A percentile compares a stretch with the other conserved stretches of the same genome.
Conservation (phyloP, 1,140 invertebrate genomes). For the Solen grandis region DNA sequence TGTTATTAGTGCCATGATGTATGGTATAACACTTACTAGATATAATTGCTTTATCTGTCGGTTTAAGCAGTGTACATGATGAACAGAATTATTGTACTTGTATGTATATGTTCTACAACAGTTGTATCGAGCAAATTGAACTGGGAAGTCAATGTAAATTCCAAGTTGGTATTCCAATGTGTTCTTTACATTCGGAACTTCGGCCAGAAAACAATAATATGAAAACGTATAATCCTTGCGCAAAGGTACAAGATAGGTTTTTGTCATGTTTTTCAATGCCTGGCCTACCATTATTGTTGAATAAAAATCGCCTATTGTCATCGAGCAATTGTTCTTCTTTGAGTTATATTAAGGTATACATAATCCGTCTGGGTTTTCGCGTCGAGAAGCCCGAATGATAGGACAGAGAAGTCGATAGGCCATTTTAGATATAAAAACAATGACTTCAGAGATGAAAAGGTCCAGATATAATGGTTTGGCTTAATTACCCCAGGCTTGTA, state of each 20-base stretch:
- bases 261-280: conserved; percentile 16
- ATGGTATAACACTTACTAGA: conserved; percentile 18
- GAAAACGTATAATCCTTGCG: neutral
- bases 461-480: conserved; percentile 37
- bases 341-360: neutral
- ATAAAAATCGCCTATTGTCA: conserved; percentile 9
- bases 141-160: conserved; percentile 23
- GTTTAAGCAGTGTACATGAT: neutral
- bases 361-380: conserved; percentile 4
- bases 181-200: conserved; percentile 30
- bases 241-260: conserved; percentile 1
- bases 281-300: neutral
- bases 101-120: conserved; percentile 16
- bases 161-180: conserved; percentile 19
- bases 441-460: neutral
- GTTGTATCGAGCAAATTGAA: conserved; percentile 13
- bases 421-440: conserved; percentile 36
- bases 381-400: conserved; percentile 41
- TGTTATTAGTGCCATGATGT: conserved; percentile 9
- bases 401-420: conserved; percentile 38
- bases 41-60: neutral
- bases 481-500: conserved; percentile 26
- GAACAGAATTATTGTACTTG: neutral
- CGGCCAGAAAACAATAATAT: conserved; percentile 35
- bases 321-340: neutral